Evolutionary conservation across 2,797 vertebrate species (phyloP).

Genomic region (Lates japonicus): DNA sequence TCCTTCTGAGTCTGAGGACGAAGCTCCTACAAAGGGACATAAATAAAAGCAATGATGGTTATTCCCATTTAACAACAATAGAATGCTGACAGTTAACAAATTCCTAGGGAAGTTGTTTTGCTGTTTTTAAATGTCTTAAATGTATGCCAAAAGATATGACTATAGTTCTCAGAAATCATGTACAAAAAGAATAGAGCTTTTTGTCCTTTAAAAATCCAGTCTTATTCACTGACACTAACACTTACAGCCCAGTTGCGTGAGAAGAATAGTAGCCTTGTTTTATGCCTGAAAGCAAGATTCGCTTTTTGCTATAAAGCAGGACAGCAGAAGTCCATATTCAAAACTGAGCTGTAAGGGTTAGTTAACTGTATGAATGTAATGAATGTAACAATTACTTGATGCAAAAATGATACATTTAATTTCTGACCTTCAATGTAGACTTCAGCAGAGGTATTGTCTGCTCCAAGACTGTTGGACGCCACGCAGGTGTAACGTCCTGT

Average conservation of each 20-base stretch:
- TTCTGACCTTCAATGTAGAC: slow-evolving; percentile 96
- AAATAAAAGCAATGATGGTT: slow-evolving; percentile 16
- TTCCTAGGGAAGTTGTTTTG: background rate
- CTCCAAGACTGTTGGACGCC: slow-evolving; percentile 93
- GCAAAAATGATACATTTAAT: background rate
- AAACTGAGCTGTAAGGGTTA: background rate
- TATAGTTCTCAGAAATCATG: background rate
- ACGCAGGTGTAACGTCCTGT: slow-evolving; percentile 97
- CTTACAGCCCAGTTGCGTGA: background rate
- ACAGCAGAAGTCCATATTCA: background rate
- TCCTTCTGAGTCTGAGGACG: slow-evolving; percentile 95
- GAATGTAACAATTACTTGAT: background rate
- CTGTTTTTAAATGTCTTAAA: background rate
- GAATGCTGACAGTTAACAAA: background rate
- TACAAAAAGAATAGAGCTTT: background rate
- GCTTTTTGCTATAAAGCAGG: background rate
- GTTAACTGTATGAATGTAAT: background rate
- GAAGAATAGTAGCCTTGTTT: background rate
- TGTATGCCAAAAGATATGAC: background rate
- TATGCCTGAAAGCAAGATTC: background rate
- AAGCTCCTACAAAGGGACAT: slow-evolving; percentile 85
- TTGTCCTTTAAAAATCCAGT: background rate
- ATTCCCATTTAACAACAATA: background rate
- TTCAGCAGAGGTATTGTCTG: slow-evolving; percentile 96
- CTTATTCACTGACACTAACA: background rate